Conservation (phyloP, 2,797 vertebrate species). For the Sebastes matsubarae region DNA sequence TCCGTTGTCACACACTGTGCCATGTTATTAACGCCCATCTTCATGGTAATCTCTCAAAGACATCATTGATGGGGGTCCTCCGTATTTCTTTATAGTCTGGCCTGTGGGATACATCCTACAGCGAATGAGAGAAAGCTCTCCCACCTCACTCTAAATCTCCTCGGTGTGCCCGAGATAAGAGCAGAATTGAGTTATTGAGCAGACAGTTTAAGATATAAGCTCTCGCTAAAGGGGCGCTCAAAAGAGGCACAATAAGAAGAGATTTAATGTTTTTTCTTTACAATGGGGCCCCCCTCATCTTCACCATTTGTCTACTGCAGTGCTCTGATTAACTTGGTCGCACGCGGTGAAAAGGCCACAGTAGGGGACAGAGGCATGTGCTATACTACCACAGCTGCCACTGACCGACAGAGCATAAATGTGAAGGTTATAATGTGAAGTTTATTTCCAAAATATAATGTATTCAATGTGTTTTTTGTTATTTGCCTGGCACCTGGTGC, state of each 20-base stretch:
- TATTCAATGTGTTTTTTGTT: background rate
- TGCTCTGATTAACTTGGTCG: constrained; percentile 38
- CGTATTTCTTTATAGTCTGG: constrained; percentile 63
- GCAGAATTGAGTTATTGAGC: constrained; percentile 81
- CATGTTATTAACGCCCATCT: constrained; percentile 64
- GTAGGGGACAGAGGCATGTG: background rate
- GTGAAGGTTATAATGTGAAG: background rate
- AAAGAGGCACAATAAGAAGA: constrained; percentile 52
- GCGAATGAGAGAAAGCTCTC: constrained; percentile 49
- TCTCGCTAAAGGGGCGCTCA: constrained; percentile 62
- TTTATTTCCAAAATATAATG: too few species aligned
- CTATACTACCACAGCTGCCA: too few species aligned
- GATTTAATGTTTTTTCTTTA: constrained; percentile 60
- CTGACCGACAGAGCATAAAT: background rate
- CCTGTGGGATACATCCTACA: constrained; percentile 36
- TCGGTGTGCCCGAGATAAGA: constrained; percentile 74
- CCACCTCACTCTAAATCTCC: constrained; percentile 74
- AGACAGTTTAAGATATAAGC: constrained; percentile 79
- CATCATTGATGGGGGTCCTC: constrained; percentile 54
- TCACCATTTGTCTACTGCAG: constrained; percentile 29
- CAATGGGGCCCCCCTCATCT: constrained; percentile 7
- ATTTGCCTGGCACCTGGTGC: background rate
- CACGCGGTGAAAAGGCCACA: constrained; percentile 1
- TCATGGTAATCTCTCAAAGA: constrained; percentile 70
- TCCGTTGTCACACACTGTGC: constrained; percentile 40